Evolutionary conservation across 2,113 vertebrate genomes (phyloP).

Genomic region (Mormoops blainvillei): DNA sequence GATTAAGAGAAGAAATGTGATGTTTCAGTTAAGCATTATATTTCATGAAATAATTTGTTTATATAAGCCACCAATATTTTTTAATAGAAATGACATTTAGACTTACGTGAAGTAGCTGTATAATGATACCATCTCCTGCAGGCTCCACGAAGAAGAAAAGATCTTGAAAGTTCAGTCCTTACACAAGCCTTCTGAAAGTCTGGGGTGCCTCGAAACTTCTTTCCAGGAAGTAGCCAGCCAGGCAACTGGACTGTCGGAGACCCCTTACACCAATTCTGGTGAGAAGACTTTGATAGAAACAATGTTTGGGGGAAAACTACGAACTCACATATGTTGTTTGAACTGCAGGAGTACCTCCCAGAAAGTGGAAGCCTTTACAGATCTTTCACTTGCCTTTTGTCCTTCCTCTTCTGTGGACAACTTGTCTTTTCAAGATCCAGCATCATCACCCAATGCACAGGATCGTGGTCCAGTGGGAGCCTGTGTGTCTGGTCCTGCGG

Average conservation of each 20-base stretch:
- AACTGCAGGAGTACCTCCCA: constrained; percentile 93
- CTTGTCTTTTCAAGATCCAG: constrained; percentile 56
- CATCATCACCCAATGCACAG: constrained; percentile 50
- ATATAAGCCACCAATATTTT: background rate
- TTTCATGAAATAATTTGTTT: background rate
- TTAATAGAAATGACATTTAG: background rate
- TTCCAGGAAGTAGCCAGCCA: constrained; percentile 69
- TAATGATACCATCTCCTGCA: constrained; percentile 35
- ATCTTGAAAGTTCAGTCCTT: constrained; percentile 83
- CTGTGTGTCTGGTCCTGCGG: background rate
- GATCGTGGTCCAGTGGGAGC: constrained; percentile 64
- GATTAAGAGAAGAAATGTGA: background rate
- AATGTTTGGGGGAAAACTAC: constrained; percentile 95
- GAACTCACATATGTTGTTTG: constrained; percentile 91
- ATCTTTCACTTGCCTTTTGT: constrained; percentile 95
- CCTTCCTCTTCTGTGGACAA: constrained; percentile 82
- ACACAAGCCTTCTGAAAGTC: constrained; percentile 61
- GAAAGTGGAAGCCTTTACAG: constrained; percentile 96
- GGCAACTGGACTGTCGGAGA: constrained; percentile 61
- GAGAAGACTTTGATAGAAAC: constrained; percentile 91
- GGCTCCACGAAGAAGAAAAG: constrained; percentile 97
- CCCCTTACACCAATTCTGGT: constrained; percentile 33
- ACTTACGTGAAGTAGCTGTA: background rate
- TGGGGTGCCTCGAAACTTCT: constrained; percentile 62
- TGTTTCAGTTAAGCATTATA: background rate